Evolutionary conservation across 2,888 invertebrate genomes (phyloP).

Genomic region (Rhingia campestris): DNA sequence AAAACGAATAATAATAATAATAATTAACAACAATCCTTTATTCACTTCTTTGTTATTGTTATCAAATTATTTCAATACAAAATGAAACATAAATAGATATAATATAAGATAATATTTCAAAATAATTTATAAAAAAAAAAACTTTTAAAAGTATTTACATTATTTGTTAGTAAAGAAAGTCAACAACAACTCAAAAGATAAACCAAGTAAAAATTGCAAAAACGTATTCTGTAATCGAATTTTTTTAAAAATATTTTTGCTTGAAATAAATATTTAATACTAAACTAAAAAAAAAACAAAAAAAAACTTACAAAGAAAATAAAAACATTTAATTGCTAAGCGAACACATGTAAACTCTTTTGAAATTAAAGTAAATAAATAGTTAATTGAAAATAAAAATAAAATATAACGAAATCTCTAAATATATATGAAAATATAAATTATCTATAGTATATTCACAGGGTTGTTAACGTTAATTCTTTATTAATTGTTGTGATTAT

Average conservation of each 20-base stretch:
- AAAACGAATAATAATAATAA: slow-evolving; percentile 15
- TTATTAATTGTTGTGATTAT: slow-evolving; percentile 59
- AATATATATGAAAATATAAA: slow-evolving; percentile 31
- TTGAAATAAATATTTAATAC: slow-evolving; percentile 60
- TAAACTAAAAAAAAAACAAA: slow-evolving; percentile 28
- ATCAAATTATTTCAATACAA: slow-evolving; percentile 46
- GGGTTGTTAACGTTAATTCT: slow-evolving; percentile 65
- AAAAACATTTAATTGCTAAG: slow-evolving; percentile 27
- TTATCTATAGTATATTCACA: slow-evolving; percentile 67
- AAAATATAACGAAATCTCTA: slow-evolving; percentile 56
- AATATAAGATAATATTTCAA: slow-evolving; percentile 36
- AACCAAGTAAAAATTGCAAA: slow-evolving; percentile 50
- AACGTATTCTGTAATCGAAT: slow-evolving; percentile 59
- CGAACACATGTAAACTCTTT: slow-evolving; percentile 48
- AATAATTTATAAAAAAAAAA: slow-evolving; percentile 18
- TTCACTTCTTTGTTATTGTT: slow-evolving; percentile 61
- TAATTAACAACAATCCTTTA: slow-evolving; percentile 49
- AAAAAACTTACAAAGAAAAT: slow-evolving; percentile 22
- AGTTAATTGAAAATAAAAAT: slow-evolving; percentile 27
- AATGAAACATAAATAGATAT: slow-evolving; percentile 36
- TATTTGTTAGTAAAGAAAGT: slow-evolving; percentile 54
- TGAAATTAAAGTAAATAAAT: slow-evolving; percentile 45
- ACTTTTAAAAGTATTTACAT: slow-evolving; percentile 31
- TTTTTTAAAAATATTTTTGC: slow-evolving; percentile 64
- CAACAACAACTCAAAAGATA: slow-evolving; percentile 49